These are phyloP conservation scores for Spodoptera exigua DNA, from an alignment of 2,888 invertebrate species.

Conservation along the genomic window DNA sequence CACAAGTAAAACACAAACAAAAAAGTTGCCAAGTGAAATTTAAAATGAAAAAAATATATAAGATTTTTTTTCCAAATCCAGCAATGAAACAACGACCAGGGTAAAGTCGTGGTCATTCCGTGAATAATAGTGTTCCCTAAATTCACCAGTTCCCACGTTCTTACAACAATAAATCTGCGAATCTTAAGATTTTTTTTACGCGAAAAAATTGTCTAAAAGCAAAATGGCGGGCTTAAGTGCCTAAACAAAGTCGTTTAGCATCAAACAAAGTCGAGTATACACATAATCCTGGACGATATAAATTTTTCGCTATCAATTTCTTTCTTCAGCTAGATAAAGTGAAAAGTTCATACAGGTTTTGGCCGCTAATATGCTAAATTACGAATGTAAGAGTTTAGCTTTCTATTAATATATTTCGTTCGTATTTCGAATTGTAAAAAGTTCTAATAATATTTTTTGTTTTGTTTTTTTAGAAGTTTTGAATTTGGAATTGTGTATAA, in stretches of 20 bases:
- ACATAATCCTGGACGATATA: constrained; percentile 64
- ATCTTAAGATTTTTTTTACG: constrained; percentile 40
- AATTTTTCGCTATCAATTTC: constrained; percentile 66
- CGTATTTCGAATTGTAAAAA: too few species aligned
- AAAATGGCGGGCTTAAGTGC: constrained; percentile 69
- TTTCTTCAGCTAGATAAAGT: constrained; percentile 48
- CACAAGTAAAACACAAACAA: background rate
- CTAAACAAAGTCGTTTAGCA: constrained; percentile 74
- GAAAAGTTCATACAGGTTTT: constrained; percentile 48
- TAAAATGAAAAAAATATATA: background rate
- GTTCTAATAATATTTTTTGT: too few species aligned
- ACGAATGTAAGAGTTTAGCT: background rate
- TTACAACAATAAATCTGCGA: constrained; percentile 43
- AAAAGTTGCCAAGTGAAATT: background rate
- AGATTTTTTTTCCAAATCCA: constrained; percentile 11
- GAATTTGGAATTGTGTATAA: too few species aligned
- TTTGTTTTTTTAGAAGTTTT: too few species aligned
- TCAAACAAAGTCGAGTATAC: constrained; percentile 60
- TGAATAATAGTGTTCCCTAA: constrained; percentile 45
- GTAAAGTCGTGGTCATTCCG: constrained; percentile 28
- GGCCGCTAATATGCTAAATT: constrained; percentile 21
- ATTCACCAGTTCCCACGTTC: constrained; percentile 28
- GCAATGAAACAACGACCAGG: constrained; percentile 14
- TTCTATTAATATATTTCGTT: too few species aligned
- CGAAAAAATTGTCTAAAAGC: constrained; percentile 40